These are phyloP conservation scores for Tupaia chinensis DNA, from an alignment of 2,113 vertebrate genomes.

Conservation along the genomic window DNA sequence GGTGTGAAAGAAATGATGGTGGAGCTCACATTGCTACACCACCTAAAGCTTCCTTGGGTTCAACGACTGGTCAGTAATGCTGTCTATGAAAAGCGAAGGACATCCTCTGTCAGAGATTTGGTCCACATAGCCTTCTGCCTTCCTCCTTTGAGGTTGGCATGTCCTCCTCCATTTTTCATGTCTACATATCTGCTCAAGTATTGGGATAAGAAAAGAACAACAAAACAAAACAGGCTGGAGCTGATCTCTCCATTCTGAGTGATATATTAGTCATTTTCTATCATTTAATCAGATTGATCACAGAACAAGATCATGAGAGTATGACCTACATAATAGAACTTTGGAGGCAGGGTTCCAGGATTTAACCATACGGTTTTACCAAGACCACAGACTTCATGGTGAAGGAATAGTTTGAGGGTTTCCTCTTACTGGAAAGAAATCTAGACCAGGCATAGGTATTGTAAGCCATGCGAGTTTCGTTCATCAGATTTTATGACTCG, in stretches of 20 bases:
- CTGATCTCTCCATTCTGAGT: constrained; percentile 82
- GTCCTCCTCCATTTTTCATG: constrained; percentile 3
- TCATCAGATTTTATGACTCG: constrained; percentile 51
- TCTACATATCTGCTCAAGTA: constrained; percentile 64
- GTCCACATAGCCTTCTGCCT: not conserved
- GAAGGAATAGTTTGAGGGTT: constrained; percentile 54
- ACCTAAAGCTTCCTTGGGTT: not conserved
- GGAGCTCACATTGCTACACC: not conserved
- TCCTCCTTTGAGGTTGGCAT: constrained; percentile 18
- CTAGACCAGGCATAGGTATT: constrained; percentile 55
- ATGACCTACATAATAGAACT: constrained; percentile 87
- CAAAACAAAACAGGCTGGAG: constrained; percentile 69
- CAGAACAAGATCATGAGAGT: constrained; percentile 88
- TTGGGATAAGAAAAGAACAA: constrained; percentile 75
- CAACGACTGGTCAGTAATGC: not conserved
- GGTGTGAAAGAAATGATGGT: not conserved
- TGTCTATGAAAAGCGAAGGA: not conserved
- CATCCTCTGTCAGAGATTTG: not conserved
- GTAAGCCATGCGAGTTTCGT: not conserved
- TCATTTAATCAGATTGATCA: constrained; percentile 89
- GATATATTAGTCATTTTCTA: constrained; percentile 88
- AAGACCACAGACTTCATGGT: constrained; percentile 77
- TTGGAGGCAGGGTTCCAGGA: constrained; percentile 82
- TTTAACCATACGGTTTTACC: constrained; percentile 82
- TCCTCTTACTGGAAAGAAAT: constrained; percentile 58